Percentiles rank a stretch among this genome's conserved stretches.
Conservation (phyloP, 92 coral and sea anemone genomes). For the Epizoanthus ramosus region DNA sequence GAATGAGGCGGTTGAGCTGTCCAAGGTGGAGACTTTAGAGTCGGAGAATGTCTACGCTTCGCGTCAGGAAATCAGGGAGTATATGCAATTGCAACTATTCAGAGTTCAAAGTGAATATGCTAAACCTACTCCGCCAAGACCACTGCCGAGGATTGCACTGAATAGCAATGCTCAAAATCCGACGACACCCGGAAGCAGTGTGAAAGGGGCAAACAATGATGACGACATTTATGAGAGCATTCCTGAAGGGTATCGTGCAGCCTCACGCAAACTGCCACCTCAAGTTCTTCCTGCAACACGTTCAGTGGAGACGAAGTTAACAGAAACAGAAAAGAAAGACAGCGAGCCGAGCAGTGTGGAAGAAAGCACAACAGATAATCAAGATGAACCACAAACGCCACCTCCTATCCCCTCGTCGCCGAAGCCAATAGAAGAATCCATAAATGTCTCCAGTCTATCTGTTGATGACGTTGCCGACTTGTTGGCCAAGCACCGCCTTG, state of each 20-base stretch:
- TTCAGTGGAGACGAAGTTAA: too few species aligned
- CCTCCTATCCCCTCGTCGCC: background rate
- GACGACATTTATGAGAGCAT: background rate
- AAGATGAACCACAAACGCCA: background rate
- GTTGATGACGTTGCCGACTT: background rate
- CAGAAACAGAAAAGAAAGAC: too few species aligned
- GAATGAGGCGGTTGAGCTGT: too few species aligned
- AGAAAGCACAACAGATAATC: background rate
- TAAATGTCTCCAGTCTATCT: background rate
- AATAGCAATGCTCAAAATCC: background rate
- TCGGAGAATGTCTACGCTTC: conserved; percentile 3
- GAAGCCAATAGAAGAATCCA: background rate
- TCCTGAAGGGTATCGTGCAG: too few species aligned
- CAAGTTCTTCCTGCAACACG: too few species aligned
- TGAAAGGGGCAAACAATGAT: background rate
- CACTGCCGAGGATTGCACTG: background rate
- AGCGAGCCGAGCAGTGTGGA: too few species aligned
- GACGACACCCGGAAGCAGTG: background rate
- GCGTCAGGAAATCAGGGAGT: background rate
- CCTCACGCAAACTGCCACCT: too few species aligned
- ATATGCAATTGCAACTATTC: background rate
- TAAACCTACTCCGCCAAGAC: background rate
- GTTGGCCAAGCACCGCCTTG: background rate
- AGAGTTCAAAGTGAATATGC: background rate
- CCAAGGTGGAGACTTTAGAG: background rate